Evolutionary conservation across 92 coral and sea anemone genomes (phyloP), one percentile per base, ranked within the genome.

Genomic region (Phymanthus crucifer): DNA sequence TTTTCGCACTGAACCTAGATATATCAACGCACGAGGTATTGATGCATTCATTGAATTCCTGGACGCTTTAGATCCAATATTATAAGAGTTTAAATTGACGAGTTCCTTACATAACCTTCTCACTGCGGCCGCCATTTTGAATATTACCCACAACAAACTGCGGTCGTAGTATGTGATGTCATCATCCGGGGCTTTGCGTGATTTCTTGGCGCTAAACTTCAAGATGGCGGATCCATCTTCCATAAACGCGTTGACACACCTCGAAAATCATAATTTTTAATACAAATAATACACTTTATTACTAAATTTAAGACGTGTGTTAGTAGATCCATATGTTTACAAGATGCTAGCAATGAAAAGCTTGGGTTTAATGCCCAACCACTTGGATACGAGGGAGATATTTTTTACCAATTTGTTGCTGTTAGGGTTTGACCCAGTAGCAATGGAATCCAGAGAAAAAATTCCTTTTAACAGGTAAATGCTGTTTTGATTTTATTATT

Each of bases 391-490:
- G 69, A 84, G 95, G 74, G 98, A 93, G 83, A 89, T 93, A 69
- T 85, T 92, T 64, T 96, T 86, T 73, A 96, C 90, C 12, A 96
- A 96, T 78, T 83, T 96, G 80, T 75, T 96, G 84, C 86, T 96
- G 85, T 78, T 96, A 88, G 96, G 90, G n/a, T 96, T 93, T 71
- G 94, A 96, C 65, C 90, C 94, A 23, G 96, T 77, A 71, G 91
- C 94, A n/a, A 89, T 90, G 87, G 98, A 93, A 84, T 86, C 98
- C 32, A 96, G 94, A 66, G 91, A 90, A 82, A 82, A 94, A 83
- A 94, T 93, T 24, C 96, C 94, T 48, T 93, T 96, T 81, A 96
- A 91, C 85, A 94, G 99, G 99, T 96, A 75, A 70, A 86, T n/a
- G 52, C 23, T 18, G 1, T 16, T 21, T 48, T 27, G 34, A 45